phyloP scores from a whole-genome alignment of 2,888 invertebrate species.

The Allolobophora icterica region DNA sequence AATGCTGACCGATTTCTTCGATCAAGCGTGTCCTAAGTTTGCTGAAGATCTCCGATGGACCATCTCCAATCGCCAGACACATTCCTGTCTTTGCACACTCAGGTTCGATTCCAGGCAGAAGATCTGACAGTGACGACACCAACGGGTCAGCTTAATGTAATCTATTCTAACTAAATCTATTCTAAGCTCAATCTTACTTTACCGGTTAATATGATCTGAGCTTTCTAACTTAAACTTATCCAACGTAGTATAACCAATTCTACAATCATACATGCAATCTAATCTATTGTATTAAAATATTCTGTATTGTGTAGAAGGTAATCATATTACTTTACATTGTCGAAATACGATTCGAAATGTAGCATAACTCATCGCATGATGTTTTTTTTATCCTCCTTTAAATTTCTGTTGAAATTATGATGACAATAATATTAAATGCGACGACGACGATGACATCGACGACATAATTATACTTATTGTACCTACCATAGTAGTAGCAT shows the following conservation, averaged over 20 bases:
- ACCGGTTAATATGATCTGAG: neutral
- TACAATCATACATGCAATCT: neutral
- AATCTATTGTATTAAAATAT: neutral
- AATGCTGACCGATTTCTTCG: neutral
- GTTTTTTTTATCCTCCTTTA: too few relatives aligned
- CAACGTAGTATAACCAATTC: neutral
- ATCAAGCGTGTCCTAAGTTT: neutral
- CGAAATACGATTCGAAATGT: too few relatives aligned
- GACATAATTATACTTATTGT: neutral
- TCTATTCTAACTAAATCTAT: neutral
- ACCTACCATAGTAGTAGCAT: conserved; percentile 19
- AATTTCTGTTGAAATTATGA: too few relatives aligned
- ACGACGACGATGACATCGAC: neutral
- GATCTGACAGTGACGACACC: neutral
- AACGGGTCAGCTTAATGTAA: neutral
- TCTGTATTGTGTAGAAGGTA: neutral
- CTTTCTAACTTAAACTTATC: neutral
- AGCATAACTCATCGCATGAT: too few relatives aligned
- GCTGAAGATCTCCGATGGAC: conserved; percentile 7
- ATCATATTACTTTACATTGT: too few relatives aligned
- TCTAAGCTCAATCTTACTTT: neutral
- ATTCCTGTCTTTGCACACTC: neutral
- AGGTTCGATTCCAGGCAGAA: neutral
- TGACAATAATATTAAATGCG: too few relatives aligned
- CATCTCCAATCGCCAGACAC: neutral